Conservation (phyloP, 2,113 vertebrate species). For the Alethe castanea region DNA sequence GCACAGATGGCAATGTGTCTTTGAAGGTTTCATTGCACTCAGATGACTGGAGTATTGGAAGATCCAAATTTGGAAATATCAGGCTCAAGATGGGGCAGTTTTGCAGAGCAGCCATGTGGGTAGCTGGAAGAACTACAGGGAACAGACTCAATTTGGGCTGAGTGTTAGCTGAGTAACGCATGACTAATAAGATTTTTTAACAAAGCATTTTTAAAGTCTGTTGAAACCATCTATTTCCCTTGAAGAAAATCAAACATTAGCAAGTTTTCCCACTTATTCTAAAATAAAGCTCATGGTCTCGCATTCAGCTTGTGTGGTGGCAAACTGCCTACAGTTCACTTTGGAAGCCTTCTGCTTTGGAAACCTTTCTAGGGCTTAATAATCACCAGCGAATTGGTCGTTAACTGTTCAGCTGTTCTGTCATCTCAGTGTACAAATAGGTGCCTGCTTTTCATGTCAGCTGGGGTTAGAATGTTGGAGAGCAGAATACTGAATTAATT, state of each 20-base stretch:
- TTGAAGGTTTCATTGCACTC: neutral
- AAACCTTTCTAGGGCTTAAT: neutral
- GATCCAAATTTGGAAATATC: neutral
- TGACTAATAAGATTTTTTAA: neutral
- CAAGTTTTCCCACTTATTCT: neutral
- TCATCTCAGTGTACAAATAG: neutral
- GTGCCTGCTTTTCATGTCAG: neutral
- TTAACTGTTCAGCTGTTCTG: neutral
- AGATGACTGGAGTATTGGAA: neutral
- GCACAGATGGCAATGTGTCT: neutral
- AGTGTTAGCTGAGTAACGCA: neutral
- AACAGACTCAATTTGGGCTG: neutral
- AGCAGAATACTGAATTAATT: neutral
- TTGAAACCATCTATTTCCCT: neutral
- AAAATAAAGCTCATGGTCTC: neutral
- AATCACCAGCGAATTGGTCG: neutral
- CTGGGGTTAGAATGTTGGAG: neutral
- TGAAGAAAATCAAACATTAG: neutral
- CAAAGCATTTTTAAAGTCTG: neutral
- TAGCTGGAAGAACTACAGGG: neutral
- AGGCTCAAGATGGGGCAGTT: neutral
- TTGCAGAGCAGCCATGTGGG: neutral
- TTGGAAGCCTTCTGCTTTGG: neutral
- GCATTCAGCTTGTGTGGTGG: neutral
- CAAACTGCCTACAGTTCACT: neutral